A percentile compares a stretch with the other conserved stretches of the same genome.
Evolutionary conservation across 2,113 vertebrate species (phyloP).

Genomic region (Odontophorus gujanensis): DNA sequence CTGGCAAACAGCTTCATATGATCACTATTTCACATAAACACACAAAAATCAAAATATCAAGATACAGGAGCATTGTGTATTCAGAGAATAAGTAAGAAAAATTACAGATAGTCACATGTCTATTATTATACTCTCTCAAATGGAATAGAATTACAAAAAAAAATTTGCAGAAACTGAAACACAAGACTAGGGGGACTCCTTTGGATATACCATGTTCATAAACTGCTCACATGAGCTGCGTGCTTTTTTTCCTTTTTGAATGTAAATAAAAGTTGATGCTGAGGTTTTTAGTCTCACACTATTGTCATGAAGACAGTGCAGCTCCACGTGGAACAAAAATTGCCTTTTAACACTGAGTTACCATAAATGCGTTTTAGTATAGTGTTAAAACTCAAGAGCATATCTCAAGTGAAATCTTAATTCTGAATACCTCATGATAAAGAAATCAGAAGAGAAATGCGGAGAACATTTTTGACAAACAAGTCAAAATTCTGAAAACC

Average conservation of each 20-base stretch:
- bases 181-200: neutral
- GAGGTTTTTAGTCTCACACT: neutral
- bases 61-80: neutral
- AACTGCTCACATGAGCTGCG: neutral
- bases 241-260: neutral
- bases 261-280: neutral
- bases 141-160: neutral
- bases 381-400: neutral
- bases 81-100: constrained; percentile 26
- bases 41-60: neutral
- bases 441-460: neutral
- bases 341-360: neutral
- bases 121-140: constrained; percentile 45
- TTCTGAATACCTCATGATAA: neutral
- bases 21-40: neutral
- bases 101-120: constrained; percentile 26
- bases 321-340: neutral
- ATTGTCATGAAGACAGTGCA: neutral
- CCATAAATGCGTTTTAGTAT: neutral
- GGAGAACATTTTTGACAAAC: neutral
- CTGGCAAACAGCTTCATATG: neutral
- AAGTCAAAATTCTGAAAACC: neutral
- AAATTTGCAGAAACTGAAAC: neutral
- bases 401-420: neutral
- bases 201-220: fast-evolving